Percentiles rank a stretch among this genome's conserved stretches.
phyloP scores from a whole-genome alignment of 2,888 invertebrate genomes.

The Drosophila mimetica region DNA sequence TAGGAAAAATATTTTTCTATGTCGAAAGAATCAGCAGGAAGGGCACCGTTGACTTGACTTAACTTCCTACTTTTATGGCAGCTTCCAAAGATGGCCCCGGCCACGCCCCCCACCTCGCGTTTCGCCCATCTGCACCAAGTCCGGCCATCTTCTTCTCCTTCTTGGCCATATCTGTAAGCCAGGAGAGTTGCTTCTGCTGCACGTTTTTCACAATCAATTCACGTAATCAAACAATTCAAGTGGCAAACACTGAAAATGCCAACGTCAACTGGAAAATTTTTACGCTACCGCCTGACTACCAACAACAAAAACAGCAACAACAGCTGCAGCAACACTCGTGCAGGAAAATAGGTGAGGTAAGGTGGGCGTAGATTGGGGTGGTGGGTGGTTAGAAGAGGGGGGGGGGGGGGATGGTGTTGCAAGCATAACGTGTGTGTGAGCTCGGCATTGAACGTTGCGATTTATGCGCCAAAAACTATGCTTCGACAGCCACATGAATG shows the following conservation, averaged over 20 bases:
- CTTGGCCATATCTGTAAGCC: constrained; percentile 36
- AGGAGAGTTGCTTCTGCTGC: constrained; percentile 66
- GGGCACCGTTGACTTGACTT: constrained; percentile 52
- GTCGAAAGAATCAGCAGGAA: constrained; percentile 13
- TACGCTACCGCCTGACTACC: constrained; percentile 62
- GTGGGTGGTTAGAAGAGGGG: constrained; percentile 5
- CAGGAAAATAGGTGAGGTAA: constrained; percentile 19
- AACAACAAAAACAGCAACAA: constrained; percentile 40
- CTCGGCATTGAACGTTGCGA: constrained; percentile 77
- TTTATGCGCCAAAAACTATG: constrained; percentile 83
- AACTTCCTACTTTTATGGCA: constrained; percentile 50
- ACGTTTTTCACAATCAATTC: constrained; percentile 81
- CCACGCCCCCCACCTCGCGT: background rate
- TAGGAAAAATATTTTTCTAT: background rate
- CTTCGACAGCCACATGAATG: constrained; percentile 80
- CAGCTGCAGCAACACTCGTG: constrained; percentile 21
- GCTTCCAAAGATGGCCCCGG: constrained; percentile 47
- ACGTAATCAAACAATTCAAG: constrained; percentile 84
- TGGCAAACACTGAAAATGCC: constrained; percentile 83
- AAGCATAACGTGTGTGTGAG: constrained; percentile 34
- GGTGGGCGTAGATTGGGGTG: constrained; percentile 14
- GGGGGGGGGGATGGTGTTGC: background rate
- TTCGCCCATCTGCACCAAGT: background rate
- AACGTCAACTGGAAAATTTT: constrained; percentile 82
- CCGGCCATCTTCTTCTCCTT: background rate